A percentile compares a stretch with the other conserved stretches of the same genome.
These are phyloP conservation scores for Zaprionus ornatus DNA, from an alignment of 1,140 invertebrate genomes.

Conservation along the genomic window DNA sequence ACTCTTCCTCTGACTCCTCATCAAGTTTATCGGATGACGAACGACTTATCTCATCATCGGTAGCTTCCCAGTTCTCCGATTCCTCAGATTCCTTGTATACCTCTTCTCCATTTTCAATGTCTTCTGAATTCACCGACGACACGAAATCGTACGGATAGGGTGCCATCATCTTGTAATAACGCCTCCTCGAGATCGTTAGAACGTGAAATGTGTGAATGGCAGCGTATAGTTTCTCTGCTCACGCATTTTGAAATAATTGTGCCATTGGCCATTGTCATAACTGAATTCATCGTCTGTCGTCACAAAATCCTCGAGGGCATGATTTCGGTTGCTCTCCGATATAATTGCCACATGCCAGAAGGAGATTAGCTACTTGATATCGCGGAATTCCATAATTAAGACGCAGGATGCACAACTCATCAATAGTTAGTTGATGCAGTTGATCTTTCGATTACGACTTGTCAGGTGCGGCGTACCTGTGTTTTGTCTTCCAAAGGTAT, in stretches of 20 bases:
- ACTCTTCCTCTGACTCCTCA: background rate
- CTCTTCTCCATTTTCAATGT: background rate
- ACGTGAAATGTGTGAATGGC: background rate
- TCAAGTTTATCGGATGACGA: background rate
- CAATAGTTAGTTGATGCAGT: slow-evolving; percentile 28
- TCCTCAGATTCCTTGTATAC: background rate
- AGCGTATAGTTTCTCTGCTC: background rate
- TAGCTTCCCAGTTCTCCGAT: background rate
- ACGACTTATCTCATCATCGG: background rate
- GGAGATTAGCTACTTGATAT: background rate
- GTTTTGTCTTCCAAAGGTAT: background rate
- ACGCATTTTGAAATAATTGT: background rate
- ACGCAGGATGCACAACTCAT: slow-evolving; percentile 47
- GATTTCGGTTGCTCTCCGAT: slow-evolving; percentile 38
- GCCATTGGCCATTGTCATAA: background rate
- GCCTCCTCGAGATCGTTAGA: slow-evolving; percentile 21
- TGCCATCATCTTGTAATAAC: background rate
- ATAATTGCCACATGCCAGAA: slow-evolving; percentile 56
- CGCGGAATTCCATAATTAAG: slow-evolving; percentile 15
- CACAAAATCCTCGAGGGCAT: slow-evolving; percentile 34
- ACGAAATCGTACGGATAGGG: background rate
- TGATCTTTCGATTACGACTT: slow-evolving; percentile 20
- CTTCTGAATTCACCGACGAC: background rate
- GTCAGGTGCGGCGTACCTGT: background rate
- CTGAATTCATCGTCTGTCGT: background rate